Conservation (phyloP, 2,113 vertebrate genomes). For the Ivindomyrus marchei region DNA sequence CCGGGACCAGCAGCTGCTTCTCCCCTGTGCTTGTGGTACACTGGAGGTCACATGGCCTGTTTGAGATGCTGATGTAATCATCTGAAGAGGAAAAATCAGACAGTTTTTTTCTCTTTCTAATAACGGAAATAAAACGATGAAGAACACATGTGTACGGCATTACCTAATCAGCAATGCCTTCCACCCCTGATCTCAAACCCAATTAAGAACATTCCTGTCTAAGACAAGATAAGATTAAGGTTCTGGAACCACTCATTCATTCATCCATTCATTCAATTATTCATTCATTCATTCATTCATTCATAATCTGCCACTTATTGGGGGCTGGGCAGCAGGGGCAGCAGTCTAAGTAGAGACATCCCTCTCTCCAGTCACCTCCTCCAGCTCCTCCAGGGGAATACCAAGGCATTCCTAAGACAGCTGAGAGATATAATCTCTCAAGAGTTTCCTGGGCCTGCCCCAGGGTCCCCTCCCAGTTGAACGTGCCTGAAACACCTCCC, state of each 20-base stretch:
- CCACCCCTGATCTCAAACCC: not conserved
- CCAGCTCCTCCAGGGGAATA: not conserved
- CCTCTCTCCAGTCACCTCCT: not conserved
- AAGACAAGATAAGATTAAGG: not conserved
- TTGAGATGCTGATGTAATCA: constrained; percentile 88
- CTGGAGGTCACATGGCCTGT: constrained; percentile 82
- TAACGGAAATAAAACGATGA: not conserved
- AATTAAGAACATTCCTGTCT: not conserved
- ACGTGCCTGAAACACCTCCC: not conserved
- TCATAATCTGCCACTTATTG: not conserved
- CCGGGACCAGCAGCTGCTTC: constrained; percentile 73
- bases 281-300: not conserved
- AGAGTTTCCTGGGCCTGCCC: not conserved
- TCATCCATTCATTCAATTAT: not conserved
- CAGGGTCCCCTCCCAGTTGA: not conserved
- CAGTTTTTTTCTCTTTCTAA: not conserved
- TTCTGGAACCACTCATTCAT: not conserved
- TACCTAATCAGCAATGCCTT: not conserved
- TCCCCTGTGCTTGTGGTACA: constrained; percentile 75
- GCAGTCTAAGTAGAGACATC: not conserved
- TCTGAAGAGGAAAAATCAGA: constrained; percentile 50
- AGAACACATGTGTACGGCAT: not conserved
- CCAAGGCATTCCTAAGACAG: not conserved
- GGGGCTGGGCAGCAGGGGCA: not conserved
- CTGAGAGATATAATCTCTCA: not conserved